These are phyloP conservation scores for Anabacerthia variegaticeps DNA, from an alignment of 2,797 vertebrate genomes.

Conservation along the genomic window DNA sequence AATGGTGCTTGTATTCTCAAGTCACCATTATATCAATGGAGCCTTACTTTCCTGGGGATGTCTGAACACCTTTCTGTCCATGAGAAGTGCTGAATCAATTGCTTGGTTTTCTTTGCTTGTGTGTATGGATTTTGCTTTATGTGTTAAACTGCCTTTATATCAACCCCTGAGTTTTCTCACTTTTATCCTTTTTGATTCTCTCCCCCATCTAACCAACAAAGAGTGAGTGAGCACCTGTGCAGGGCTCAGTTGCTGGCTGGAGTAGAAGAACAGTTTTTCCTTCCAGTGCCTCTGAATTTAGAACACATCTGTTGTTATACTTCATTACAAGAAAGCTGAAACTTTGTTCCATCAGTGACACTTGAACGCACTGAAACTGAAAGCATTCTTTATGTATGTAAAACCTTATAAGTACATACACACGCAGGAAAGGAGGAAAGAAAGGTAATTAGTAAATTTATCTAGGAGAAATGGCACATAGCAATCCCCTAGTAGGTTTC, in stretches of 20 bases:
- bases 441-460: not conserved
- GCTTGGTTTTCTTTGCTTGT: not conserved
- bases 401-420: not conserved
- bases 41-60: not conserved
- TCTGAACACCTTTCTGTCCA: not conserved
- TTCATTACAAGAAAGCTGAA: not conserved
- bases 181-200: not conserved
- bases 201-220: not conserved
- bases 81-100: not conserved
- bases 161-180: not conserved
- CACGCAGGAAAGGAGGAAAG: rapidly evolving
- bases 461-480: not conserved
- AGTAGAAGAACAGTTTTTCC: not conserved
- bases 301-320: not conserved
- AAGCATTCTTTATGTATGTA: not conserved
- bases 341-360: not conserved
- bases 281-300: not conserved
- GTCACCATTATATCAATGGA: not conserved
- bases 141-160: not conserved
- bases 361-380: not conserved
- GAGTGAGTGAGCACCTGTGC: not conserved
- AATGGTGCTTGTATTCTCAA: not conserved
- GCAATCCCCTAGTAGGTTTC: rapidly evolving
- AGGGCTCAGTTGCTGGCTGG: not conserved
- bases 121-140: not conserved